Evolutionary conservation across 2,797 vertebrate genomes (phyloP).

Genomic region (Myotis daubentonii): DNA sequence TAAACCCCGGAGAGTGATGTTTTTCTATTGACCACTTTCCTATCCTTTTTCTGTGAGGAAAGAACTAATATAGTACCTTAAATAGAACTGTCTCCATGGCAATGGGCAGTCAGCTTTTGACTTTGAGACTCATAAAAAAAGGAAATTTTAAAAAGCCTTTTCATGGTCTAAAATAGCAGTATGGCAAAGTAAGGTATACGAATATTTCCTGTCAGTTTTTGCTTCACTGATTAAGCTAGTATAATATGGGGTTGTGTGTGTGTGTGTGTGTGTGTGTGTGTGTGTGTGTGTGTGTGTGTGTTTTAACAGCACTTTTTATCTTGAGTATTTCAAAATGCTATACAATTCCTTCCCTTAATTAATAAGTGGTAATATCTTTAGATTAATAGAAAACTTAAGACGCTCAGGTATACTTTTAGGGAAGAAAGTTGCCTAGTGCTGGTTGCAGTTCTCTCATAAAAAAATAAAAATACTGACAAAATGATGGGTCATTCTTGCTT

Average conservation of each 20-base stretch:
- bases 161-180: constrained; percentile 72
- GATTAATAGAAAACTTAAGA: constrained; percentile 43
- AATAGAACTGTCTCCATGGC: constrained; percentile 79
- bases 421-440: neutral
- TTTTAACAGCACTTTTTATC: constrained; percentile 26
- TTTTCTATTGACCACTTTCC: constrained; percentile 65
- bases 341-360: neutral
- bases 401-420: neutral
- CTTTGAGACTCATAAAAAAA: constrained; percentile 70
- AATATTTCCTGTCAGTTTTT: constrained; percentile 62
- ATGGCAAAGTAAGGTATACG: constrained; percentile 52
- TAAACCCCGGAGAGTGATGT: neutral
- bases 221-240: constrained; percentile 39
- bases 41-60: constrained; percentile 40
- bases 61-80: constrained; percentile 68
- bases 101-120: constrained; percentile 77
- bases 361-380: constrained; percentile 14
- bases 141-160: constrained; percentile 66
- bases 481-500: constrained; percentile 19
- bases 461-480: constrained; percentile 51
- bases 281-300: neutral
- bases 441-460: constrained; percentile 38
- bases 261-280: neutral
- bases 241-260: neutral
- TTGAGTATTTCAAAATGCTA: constrained; percentile 43